A percentile compares a stretch with the other conserved stretches of the same genome.
These are phyloP conservation scores for Xestia xanthographa DNA, from an alignment of 2,888 invertebrate species.

Conservation along the genomic window DNA sequence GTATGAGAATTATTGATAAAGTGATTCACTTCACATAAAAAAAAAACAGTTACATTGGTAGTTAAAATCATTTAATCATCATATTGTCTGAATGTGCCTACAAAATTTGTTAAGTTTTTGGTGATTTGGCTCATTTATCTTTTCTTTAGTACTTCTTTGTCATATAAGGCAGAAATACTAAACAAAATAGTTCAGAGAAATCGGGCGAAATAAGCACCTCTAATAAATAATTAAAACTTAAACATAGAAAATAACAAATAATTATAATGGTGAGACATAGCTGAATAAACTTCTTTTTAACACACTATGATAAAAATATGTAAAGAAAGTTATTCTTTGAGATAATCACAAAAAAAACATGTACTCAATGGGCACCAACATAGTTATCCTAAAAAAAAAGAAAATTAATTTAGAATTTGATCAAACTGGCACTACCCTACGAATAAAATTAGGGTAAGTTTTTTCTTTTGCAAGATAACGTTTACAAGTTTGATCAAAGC, in stretches of 20 bases:
- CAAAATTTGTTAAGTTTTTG: not conserved
- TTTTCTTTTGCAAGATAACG: not conserved
- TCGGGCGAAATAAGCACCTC: not conserved
- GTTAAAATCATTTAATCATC: not conserved
- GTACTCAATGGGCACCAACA: too few relatives aligned
- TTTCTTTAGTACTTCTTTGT: not conserved
- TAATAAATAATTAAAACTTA: not conserved
- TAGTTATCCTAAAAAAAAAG: not conserved
- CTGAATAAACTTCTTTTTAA: not conserved
- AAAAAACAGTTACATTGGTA: too few relatives aligned
- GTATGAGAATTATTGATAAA: too few relatives aligned
- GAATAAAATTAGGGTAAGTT: not conserved
- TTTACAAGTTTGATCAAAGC: too few relatives aligned
- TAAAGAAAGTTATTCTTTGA: accelerated
- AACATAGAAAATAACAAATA: not conserved
- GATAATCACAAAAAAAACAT: not conserved
- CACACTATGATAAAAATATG: not conserved
- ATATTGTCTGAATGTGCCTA: not conserved
- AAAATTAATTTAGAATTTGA: not conserved
- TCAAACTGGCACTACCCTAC: not conserved
- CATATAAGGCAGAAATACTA: too few relatives aligned
- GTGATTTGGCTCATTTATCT: not conserved
- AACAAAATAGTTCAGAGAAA: not conserved
- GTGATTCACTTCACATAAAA: too few relatives aligned
- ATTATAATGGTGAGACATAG: not conserved